Evolutionary conservation across 1,140 invertebrate species (phyloP), one percentile per base, ranked within the genome.

Genomic region (Pseudomyrmex gracilis): DNA sequence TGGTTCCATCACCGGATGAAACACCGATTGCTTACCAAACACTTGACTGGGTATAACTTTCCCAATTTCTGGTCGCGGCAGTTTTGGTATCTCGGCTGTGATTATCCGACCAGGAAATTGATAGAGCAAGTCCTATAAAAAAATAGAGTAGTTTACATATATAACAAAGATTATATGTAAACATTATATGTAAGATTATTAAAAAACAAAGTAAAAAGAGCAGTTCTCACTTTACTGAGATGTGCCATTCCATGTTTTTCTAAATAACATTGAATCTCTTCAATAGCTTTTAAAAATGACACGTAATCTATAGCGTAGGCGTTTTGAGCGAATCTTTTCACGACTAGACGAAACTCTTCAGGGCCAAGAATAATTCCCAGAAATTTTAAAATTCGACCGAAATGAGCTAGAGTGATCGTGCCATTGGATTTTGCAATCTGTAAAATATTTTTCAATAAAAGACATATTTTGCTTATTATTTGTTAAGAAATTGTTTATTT

Each of bases 251-350:
- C 95, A 84, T 96, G 93, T 63, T 94, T 93, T 83, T 96, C 94
- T 13, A 96, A 95, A 74, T 95, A 95, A 55, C 95, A 73, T 51
- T 94, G 92, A 9, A 92, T 87, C 24, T 94, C 90, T 76, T 94
- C 93, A 12, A 96, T 92, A 1, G 95, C 95, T 45, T 95, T 95
- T 0, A 97, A 89, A 87, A 97, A 97, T 20, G 96, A 96, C 13
- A 97, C 95, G 88, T 97, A 97, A 92, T 97, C 97, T 0, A 97
- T 90, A 8, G 96, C 96, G 90, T 97, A 97, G 2, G 95, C 95
- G 91, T 97, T 95, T 86, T 96, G 96, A 73, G 96, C 94, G 88
- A 96, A 97, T 85, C 96, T 95, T 57, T 96, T 96, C 15, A 97
- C 94, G 0, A 97, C 92, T 5, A 97, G 91, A 85, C 96, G 94